These are phyloP conservation scores for Cossypha niveicapilla DNA, from an alignment of 2,797 vertebrate species.

Conservation along the genomic window DNA sequence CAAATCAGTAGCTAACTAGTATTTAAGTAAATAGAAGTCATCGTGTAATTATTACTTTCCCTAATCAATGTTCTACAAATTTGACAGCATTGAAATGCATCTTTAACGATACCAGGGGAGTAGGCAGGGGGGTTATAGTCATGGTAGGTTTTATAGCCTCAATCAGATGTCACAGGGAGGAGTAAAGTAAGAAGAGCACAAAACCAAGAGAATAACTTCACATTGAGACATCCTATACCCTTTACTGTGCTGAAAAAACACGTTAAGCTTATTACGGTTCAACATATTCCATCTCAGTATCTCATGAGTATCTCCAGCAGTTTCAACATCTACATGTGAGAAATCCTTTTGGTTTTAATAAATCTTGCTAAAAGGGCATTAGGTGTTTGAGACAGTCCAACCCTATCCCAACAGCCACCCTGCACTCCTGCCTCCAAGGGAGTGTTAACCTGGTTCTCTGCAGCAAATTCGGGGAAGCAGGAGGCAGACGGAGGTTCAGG, in stretches of 20 bases:
- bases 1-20: not conserved
- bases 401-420: not conserved
- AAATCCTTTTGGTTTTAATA: not conserved
- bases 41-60: not conserved
- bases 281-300: not conserved
- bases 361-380: not conserved
- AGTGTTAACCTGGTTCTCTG: not conserved
- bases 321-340: accelerated
- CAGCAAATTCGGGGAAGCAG: not conserved
- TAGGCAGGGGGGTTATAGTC: not conserved
- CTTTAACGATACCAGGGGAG: not conserved
- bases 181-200: not conserved
- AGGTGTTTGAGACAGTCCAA: not conserved
- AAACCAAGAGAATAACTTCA: not conserved
- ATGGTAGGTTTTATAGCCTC: not conserved
- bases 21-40: not conserved
- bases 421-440: not conserved
- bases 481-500: not conserved
- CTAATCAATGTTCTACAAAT: not conserved
- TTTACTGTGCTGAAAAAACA: not conserved
- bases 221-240: not conserved
- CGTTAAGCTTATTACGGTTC: not conserved
- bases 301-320: not conserved
- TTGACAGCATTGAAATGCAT: not conserved
- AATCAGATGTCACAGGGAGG: not conserved